Evolutionary conservation across 2,113 vertebrate genomes (phyloP), one percentile per base, ranked within the genome.

Genomic region (Phaetusa simplex): DNA sequence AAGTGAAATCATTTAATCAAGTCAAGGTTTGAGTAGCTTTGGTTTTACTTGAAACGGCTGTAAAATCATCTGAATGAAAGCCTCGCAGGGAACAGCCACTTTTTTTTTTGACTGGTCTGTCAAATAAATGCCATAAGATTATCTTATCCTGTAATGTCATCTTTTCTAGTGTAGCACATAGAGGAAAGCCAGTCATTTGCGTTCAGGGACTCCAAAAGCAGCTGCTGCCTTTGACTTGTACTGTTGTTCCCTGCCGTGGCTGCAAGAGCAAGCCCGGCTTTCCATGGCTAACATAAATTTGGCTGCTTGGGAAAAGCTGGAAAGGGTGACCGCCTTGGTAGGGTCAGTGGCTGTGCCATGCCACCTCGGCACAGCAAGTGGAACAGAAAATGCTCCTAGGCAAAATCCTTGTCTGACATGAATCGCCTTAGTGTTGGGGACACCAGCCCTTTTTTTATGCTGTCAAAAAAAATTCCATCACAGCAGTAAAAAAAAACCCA

Each of bases 1-100:
- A 87, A 64, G 56, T 85, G 42, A 84, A 88, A 88, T 90, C 30
- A 90, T 47, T 38, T 81, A 43, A 74, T 95, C 47, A 64, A 76
- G 52, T 45, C 38, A 83, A 56, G n/a, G 69, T n/a, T 72, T 32
- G 22, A 62, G 49, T 7, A 61, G 50, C 34, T 73, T 69, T 49
- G 32, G 27, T 72, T 82, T 90, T 61, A 56, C 49, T 70, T 87
- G 56, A 73, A 80, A 85, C 24, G 26, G 7, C 65, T 88, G 32
- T 42, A 71, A 84, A 90, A 83, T 56, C 53, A 74, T 66, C 34
- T 64, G 29, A 93, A 58, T 55, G 8, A 55, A 90, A 94, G 30
- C 12, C 42, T 58, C 24, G 10, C 8, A 49, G 62, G 22, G 77
- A 95, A 61, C 34, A 38, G 36, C 26, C 29, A 32, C 20, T 47